Evolutionary conservation across 2,888 invertebrate genomes (phyloP), one percentile per base, ranked within the genome.

Genomic region (Nesidiocoris tenuis): DNA sequence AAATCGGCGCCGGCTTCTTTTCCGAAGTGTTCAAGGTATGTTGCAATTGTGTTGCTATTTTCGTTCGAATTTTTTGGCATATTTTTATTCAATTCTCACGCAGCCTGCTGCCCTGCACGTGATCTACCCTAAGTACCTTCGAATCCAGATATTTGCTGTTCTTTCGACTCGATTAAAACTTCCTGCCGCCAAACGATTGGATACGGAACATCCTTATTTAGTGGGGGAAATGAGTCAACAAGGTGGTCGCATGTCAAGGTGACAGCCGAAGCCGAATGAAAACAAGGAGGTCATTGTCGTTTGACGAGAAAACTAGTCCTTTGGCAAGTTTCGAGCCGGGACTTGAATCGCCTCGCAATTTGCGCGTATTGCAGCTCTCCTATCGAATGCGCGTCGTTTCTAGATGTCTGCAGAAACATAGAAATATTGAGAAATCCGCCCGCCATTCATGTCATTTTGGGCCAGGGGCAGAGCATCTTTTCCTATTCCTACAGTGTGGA

Each of bases 11-110:
- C 68, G 98, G 98, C 79, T 98, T 98, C 86, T 98, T 97, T 87
- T 97, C 97, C 2, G 95, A 96, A 87, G 97, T 98, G 79, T 97
- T 93, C 86, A 97, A 97, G 93, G 98, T 97, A 86, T 87, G 89
- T 85, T n/a, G 5, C 3, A 12, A 3, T 39, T 39, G 12, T 39
- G 12, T 39, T 39, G 12, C 12, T 39, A 7, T 39, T 39, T 39
- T 39, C 39, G 12, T 39, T 39, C 12, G 39, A 39, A 39, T 39
- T 39, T 7, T n/a, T n/a, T n/a, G n/a, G n/a, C n/a, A n/a, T n/a
- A n/a, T n/a, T n/a, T n/a, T n/a, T n/a, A n/a, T n/a, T n/a, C n/a
- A n/a, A n/a, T n/a, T n/a, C n/a, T n/a, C n/a, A n/a, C n/a, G n/a
- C n/a, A n/a, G n/a, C n/a, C n/a, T n/a, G n/a, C n/a, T n/a, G n/a